Conservation (phyloP, 2,888 invertebrate genomes). For the Fragum whitleyi region DNA sequence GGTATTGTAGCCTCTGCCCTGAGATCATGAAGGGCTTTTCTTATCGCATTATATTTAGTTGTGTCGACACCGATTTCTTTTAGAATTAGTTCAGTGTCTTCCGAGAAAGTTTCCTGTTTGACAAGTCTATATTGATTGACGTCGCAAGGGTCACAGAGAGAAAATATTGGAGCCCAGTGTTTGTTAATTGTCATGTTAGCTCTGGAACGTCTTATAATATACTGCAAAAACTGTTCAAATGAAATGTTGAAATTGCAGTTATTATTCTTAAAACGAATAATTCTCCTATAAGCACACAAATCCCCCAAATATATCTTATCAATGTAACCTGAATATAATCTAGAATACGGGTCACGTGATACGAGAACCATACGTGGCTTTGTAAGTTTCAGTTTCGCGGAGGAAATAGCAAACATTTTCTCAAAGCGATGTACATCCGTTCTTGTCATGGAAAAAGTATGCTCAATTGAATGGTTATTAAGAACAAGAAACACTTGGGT, state of each 20-base stretch:
- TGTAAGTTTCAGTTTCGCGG: background rate
- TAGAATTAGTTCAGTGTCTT: constrained; percentile 38
- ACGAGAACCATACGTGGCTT: constrained; percentile 33
- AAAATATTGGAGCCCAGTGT: constrained; percentile 49
- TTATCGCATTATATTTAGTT: background rate
- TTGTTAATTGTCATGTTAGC: background rate
- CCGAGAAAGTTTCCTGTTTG: constrained; percentile 48
- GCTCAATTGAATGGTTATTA: background rate
- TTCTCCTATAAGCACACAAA: background rate
- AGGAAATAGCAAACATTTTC: background rate
- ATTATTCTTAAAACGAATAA: background rate
- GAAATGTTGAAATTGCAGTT: constrained; percentile 29
- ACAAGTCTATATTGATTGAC: constrained; percentile 36
- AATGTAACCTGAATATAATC: too few species aligned
- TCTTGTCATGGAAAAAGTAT: constrained; percentile 20
- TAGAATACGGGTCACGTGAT: constrained; percentile 50
- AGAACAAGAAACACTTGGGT: too few species aligned
- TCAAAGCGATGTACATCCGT: background rate
- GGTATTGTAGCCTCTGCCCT: too few species aligned
- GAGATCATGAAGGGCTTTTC: background rate
- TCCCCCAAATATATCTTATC: constrained; percentile 35
- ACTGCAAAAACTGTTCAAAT: constrained; percentile 46
- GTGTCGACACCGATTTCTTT: constrained; percentile 2
- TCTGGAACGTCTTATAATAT: background rate
- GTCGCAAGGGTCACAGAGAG: constrained; percentile 40